Conservation (phyloP, 1,140 invertebrate species). For the Trigoniulus corallinus region DNA sequence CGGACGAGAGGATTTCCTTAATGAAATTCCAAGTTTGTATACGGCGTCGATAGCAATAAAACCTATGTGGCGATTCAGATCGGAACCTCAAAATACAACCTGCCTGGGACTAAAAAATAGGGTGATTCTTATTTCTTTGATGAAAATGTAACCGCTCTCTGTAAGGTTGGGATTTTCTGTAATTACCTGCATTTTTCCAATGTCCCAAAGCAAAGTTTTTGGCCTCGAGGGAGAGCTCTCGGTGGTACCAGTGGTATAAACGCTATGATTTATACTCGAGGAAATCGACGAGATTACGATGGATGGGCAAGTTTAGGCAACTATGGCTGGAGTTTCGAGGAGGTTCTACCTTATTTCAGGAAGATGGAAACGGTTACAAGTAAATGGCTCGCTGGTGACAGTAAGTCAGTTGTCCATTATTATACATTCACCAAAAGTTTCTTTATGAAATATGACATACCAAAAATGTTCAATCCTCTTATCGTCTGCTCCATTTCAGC, state of each 20-base stretch:
- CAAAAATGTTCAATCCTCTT: no score
- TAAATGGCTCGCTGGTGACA: not conserved
- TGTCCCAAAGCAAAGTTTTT: slow-evolving; percentile 28
- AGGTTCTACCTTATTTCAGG: slow-evolving; percentile 47
- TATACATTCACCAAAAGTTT: no score
- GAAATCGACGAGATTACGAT: slow-evolving; percentile 57
- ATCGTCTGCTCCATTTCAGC: not conserved
- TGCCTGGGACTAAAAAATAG: slow-evolving; percentile 20
- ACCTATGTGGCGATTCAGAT: not conserved
- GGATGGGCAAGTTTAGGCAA: slow-evolving; percentile 50
- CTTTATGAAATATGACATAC: not conserved
- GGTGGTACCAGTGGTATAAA: slow-evolving; percentile 73
- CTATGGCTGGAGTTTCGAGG: slow-evolving; percentile 51
- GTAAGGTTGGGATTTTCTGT: not conserved
- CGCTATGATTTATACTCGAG: slow-evolving; percentile 70
- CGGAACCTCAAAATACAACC: not conserved
- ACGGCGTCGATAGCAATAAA: not conserved
- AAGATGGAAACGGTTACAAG: slow-evolving; percentile 18
- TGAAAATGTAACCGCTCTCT: not conserved
- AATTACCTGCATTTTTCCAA: not conserved
- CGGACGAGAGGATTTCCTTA: not conserved
- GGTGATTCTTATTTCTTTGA: slow-evolving; percentile 16
- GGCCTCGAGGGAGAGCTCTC: slow-evolving; percentile 65
- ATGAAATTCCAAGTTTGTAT: not conserved
- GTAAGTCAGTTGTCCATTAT: not conserved